Percentiles rank a stretch among this genome's conserved stretches.
Conservation (phyloP, 2,888 invertebrate genomes). For the Eupithecia abbreviata region DNA sequence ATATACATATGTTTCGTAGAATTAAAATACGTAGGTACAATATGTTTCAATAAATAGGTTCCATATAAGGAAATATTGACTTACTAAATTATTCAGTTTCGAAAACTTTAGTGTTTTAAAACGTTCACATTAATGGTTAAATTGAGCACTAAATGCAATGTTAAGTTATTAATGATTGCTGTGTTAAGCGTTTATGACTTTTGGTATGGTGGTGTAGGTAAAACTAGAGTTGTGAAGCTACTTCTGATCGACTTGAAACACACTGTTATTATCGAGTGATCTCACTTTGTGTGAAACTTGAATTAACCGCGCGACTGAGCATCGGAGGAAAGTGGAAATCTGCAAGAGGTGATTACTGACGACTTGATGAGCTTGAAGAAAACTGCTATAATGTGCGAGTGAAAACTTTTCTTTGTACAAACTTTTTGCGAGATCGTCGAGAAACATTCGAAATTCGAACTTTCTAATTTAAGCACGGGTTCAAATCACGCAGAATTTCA, state of each 20-base stretch:
- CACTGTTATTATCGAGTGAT: conserved; percentile 27
- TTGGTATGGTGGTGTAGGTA: neutral
- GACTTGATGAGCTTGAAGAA: conserved; percentile 25
- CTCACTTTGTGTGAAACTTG: conserved; percentile 60
- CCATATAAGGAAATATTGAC: neutral
- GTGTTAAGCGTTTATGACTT: neutral
- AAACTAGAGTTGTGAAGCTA: conserved; percentile 13
- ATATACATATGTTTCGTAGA: neutral
- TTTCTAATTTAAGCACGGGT: neutral
- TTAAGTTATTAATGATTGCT: neutral
- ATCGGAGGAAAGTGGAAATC: conserved; percentile 71
- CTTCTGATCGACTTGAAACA: conserved; percentile 8
- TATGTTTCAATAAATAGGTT: neutral
- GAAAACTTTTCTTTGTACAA: conserved; percentile 12
- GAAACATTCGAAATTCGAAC: neutral
- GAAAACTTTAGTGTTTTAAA: neutral
- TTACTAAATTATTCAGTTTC: neutral
- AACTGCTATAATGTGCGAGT: conserved; percentile 22
- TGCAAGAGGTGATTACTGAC: conserved; percentile 52
- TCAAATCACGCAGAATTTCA: neutral
- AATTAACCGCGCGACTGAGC: conserved; percentile 68
- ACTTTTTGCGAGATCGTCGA: neutral
- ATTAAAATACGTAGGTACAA: neutral
- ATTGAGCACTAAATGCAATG: too few relatives aligned
- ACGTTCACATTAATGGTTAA: neutral